Base-by-base conservation (phyloP, 2,888 invertebrate genomes). In the Frankliniella intonsa region DNA sequence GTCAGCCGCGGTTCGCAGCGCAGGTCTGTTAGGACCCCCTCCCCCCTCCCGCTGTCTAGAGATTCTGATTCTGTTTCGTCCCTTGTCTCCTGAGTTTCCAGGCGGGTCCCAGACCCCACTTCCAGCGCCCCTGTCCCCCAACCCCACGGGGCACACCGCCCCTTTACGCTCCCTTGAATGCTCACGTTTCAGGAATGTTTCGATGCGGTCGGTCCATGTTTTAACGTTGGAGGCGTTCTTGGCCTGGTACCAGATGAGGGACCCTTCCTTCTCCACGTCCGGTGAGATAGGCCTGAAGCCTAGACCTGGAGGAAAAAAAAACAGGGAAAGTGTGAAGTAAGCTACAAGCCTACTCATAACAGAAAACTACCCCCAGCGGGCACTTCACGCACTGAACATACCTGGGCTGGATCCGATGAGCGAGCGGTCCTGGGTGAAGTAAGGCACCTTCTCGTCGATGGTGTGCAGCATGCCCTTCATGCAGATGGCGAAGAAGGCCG, bases 401-500 rank as follows among this genome's bases (percentile, higher is more conserved):
- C 92, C 93, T 86, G 93, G 93, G 87, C 92, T 93, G 86, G 91
- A 91, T 84, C 94, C 92, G 86, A 98, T 97, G 82, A 97, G 89
- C 69, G 97, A 96, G 0, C 91, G 89, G 0, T 91, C 91, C 84
- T 96, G 89, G 82, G 91, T 91, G 91, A 93, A 97, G 85, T 90
- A 93, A 0, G 98, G 98, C 84, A 90, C 90, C n/a, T 90, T 88
- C 0, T 91, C 87, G 84, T 92, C 91, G 83, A 97, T 86, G 0
- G 94, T 92, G 80, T 92, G 89, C 85, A 95, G 90, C 85, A 99
- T 91, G 0, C 94, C 94, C 83, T 94, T 93, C 92, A 97, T 92
- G 88, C 97, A 97, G 81, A 95, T 92, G 0, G 94, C 91, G 88
- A 97, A 98, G 86, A 98, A 89, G 11, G 94, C 92, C 22, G 94